Conservation (phyloP, 2,113 vertebrate species). For the Balaeniceps rex region DNA sequence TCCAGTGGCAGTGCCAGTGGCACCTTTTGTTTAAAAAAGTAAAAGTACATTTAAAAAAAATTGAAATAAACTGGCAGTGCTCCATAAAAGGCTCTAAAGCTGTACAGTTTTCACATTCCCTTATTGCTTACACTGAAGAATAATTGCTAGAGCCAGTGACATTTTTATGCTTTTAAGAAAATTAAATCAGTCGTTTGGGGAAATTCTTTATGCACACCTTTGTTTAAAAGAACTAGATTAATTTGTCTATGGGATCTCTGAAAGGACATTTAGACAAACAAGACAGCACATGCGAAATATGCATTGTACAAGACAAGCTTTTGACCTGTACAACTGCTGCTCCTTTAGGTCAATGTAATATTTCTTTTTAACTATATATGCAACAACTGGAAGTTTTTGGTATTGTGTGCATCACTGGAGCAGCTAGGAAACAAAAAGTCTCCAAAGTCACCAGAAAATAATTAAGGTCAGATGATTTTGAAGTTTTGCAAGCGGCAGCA, state of each 20-base stretch:
- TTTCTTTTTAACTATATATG: not conserved
- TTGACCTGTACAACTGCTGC: not conserved
- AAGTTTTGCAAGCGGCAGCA: not conserved
- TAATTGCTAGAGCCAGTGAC: not conserved
- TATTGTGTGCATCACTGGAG: not conserved
- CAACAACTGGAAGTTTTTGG: not conserved
- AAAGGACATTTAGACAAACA: not conserved
- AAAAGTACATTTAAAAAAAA: not conserved
- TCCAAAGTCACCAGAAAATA: not conserved
- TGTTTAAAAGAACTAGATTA: not conserved
- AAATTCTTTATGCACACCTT: not conserved
- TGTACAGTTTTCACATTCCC: not conserved
- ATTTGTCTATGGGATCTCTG: not conserved
- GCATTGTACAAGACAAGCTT: not conserved
- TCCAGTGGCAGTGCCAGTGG: not conserved
- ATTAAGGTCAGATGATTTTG: not conserved
- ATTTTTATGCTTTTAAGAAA: not conserved
- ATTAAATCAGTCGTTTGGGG: not conserved
- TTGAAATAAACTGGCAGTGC: not conserved
- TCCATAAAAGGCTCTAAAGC: not conserved
- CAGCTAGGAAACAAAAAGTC: not conserved
- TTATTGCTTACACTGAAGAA: not conserved
- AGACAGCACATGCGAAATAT: not conserved
- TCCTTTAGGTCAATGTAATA: not conserved
- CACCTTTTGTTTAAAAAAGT: not conserved